A percentile compares a stretch with the other conserved stretches of the same genome.
Conservation (phyloP, 2,888 invertebrate species). For the Didymodactylos carnosus region DNA sequence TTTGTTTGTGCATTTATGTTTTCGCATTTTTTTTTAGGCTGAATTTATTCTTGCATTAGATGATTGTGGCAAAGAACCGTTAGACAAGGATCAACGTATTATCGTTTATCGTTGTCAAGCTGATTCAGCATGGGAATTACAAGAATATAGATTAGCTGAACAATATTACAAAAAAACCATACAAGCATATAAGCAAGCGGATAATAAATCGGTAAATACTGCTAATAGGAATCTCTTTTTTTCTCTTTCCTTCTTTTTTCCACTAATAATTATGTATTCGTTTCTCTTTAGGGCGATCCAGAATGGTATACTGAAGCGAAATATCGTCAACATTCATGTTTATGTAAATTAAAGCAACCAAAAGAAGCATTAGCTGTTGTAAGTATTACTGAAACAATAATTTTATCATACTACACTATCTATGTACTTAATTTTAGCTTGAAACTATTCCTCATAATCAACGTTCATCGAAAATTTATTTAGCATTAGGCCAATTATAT, state of each 20-base stretch:
- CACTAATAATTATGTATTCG: no score
- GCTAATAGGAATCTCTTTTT: no score
- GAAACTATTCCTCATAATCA: constrained; percentile 45
- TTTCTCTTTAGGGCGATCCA: background rate
- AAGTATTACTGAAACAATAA: background rate
- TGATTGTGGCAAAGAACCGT: background rate
- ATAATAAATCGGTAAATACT: background rate
- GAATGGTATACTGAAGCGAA: background rate
- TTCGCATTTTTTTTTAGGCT: background rate
- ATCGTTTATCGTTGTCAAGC: background rate
- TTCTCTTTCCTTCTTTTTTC: no score
- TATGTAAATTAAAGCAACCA: background rate
- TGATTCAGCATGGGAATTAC: background rate
- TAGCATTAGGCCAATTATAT: constrained; percentile 54
- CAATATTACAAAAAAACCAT: background rate
- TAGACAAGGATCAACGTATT: background rate
- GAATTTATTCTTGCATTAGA: background rate
- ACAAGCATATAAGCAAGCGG: background rate
- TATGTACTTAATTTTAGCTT: constrained; percentile 30
- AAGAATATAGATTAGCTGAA: background rate
- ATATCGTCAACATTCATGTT: background rate
- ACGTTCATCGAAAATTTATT: constrained; percentile 51
- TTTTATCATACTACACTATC: background rate
- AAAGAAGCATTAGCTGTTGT: background rate
- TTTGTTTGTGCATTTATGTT: background rate